phyloP scores from a whole-genome alignment of 2,113 vertebrate species.

The Chaetodon auriga region DNA sequence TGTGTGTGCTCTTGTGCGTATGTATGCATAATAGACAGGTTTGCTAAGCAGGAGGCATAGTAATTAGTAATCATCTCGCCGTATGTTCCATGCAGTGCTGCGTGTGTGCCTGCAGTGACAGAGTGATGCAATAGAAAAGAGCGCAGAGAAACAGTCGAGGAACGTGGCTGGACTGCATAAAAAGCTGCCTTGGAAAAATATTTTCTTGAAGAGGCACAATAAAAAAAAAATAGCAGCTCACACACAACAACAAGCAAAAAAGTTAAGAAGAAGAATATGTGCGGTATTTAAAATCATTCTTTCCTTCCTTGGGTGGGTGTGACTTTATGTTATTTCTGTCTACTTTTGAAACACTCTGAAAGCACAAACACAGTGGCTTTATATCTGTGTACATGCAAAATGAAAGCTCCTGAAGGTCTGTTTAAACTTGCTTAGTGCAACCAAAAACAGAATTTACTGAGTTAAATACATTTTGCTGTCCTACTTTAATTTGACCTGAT shows the following conservation, averaged over 20 bases:
- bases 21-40: slow-evolving; percentile 49
- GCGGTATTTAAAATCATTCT: background rate
- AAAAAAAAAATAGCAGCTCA: background rate
- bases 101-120: slow-evolving; percentile 59
- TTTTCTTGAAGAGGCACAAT: slow-evolving; percentile 14
- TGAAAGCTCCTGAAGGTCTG: background rate
- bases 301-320: background rate
- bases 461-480: slow-evolving; percentile 9
- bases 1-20: slow-evolving; percentile 35
- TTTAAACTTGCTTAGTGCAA: background rate
- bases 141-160: slow-evolving; percentile 37
- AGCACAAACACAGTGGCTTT: background rate
- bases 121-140: slow-evolving; percentile 61
- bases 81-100: slow-evolving; percentile 60
- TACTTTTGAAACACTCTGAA: slow-evolving; percentile 1
- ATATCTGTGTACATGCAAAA: background rate
- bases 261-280: background rate
- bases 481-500: background rate
- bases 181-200: slow-evolving; percentile 16
- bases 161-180: slow-evolving; percentile 45
- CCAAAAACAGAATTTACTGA: background rate
- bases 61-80: slow-evolving; percentile 69
- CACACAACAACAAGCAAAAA: background rate
- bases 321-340: background rate
- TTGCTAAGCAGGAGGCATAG: slow-evolving; percentile 58